Conservation (phyloP, 2,797 vertebrate genomes). For the Alosa sapidissima region DNA sequence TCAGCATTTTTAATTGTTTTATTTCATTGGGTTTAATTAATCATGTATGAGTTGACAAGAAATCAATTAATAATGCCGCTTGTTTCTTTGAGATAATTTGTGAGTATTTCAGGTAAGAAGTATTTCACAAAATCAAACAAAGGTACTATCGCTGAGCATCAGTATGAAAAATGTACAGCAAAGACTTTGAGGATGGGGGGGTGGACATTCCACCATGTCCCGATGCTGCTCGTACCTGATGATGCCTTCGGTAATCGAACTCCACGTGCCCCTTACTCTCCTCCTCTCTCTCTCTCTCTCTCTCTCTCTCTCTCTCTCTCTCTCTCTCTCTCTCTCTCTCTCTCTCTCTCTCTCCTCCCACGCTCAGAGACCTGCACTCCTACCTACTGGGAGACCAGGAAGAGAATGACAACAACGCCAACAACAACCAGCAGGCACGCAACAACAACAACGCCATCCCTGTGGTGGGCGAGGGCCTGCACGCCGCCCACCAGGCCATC, state of each 20-base stretch:
- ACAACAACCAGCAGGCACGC: constrained; percentile 91
- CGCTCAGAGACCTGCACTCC: constrained; percentile 91
- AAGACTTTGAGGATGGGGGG: too few species aligned
- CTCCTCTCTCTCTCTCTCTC: background rate
- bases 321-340: too few species aligned
- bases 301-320: background rate
- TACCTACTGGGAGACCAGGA: constrained; percentile 98
- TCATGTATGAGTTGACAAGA: too few species aligned
- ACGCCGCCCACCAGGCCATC: constrained; percentile 98
- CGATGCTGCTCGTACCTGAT: background rate
- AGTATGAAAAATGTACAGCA: too few species aligned
- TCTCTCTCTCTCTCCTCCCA: background rate
- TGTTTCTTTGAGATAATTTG: too few species aligned
- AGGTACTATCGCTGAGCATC: too few species aligned
- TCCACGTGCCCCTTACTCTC: background rate
- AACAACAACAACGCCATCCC: constrained; percentile 92
- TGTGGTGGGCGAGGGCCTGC: constrained; percentile 92
- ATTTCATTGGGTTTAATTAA: too few species aligned
- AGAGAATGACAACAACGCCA: constrained; percentile 88
- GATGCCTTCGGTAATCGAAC: background rate
- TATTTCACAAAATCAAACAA: too few species aligned
- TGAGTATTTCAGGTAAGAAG: too few species aligned
- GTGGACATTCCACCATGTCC: background rate
- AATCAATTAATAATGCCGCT: too few species aligned
- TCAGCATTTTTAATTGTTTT: too few species aligned